Evolutionary conservation across 53 echinoderm and acorn worm species (phyloP).

Genomic region (Antedon mediterranea): DNA sequence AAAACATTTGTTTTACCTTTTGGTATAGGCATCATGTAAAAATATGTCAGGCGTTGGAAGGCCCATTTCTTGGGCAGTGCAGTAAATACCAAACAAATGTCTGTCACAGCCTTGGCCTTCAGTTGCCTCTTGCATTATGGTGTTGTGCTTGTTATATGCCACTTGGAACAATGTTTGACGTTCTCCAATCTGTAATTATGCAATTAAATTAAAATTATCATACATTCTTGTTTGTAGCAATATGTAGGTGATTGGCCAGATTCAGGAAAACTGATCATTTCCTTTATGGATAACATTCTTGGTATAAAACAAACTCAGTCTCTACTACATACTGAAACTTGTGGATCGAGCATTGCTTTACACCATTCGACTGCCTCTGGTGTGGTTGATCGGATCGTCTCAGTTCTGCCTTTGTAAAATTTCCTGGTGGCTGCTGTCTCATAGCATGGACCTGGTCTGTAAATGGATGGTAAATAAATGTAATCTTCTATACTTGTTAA

Average conservation of each 20-base stretch:
- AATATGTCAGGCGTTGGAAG: slow-evolving; percentile 56
- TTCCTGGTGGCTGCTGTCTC: slow-evolving; percentile 78
- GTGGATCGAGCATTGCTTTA: slow-evolving; percentile 57
- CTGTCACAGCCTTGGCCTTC: slow-evolving; percentile 65
- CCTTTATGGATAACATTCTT: too few relatives aligned
- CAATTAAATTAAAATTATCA: too few relatives aligned
- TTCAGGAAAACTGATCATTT: too few relatives aligned
- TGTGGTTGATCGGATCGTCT: slow-evolving; percentile 55
- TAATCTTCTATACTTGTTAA: too few relatives aligned
- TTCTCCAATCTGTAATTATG: slow-evolving; percentile 22
- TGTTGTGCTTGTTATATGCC: slow-evolving; percentile 46
- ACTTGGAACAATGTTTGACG: slow-evolving; percentile 30
- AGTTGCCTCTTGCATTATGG: slow-evolving; percentile 41
- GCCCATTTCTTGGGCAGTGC: slow-evolving; percentile 35
- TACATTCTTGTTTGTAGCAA: too few relatives aligned
- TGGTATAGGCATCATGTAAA: slow-evolving; percentile 50
- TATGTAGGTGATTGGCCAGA: too few relatives aligned
- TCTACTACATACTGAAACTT: slow-evolving; percentile 32
- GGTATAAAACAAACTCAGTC: background rate
- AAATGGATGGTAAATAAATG: background rate
- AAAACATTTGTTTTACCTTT: slow-evolving; percentile 36
- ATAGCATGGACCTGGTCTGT: slow-evolving; percentile 65
- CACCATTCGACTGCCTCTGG: slow-evolving; percentile 56
- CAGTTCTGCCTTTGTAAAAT: slow-evolving; percentile 80
- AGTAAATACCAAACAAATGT: slow-evolving; percentile 58